phyloP scores from a whole-genome alignment of 1,140 invertebrate species.

The Medauroidea extradentata region DNA sequence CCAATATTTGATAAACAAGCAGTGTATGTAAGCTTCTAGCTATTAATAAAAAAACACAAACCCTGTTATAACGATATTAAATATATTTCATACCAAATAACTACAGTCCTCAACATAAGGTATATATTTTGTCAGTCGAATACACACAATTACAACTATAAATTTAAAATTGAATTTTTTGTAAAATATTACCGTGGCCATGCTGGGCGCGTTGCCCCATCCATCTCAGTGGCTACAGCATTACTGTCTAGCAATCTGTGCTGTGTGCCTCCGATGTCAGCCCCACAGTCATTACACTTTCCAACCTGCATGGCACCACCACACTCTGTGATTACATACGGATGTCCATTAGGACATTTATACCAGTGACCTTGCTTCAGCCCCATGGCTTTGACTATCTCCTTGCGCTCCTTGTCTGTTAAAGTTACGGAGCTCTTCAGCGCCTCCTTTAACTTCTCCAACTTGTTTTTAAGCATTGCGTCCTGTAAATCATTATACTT shows the following conservation, averaged over 20 bases:
- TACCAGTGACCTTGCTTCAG: conserved; percentile 64
- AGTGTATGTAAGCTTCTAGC: too few relatives aligned
- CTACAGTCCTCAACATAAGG: too few relatives aligned
- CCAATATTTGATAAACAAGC: too few relatives aligned
- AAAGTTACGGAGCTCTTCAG: conserved; percentile 25
- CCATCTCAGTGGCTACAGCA: conserved; percentile 53
- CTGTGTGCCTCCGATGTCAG: conserved; percentile 54
- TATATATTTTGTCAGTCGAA: too few relatives aligned
- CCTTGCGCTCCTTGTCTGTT: conserved; percentile 48
- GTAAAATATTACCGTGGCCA: neutral
- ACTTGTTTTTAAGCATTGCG: neutral
- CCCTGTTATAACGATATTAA: too few relatives aligned
- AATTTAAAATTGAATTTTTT: too few relatives aligned
- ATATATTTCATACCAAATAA: too few relatives aligned
- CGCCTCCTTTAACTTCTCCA: neutral
- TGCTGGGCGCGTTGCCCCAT: conserved; percentile 42
- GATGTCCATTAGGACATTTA: conserved; percentile 69
- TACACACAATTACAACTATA: too few relatives aligned
- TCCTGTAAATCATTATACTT: neutral
- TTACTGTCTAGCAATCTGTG: conserved; percentile 53
- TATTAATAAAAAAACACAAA: too few relatives aligned
- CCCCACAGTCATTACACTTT: conserved; percentile 58
- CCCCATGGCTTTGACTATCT: conserved; percentile 58
- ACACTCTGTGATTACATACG: conserved; percentile 66
- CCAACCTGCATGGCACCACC: conserved; percentile 58